Percentiles rank a stretch among this genome's conserved stretches.
These are phyloP conservation scores for Hypocryptadius cinnamomeus DNA, from an alignment of 2,113 vertebrate species.

Conservation along the genomic window DNA sequence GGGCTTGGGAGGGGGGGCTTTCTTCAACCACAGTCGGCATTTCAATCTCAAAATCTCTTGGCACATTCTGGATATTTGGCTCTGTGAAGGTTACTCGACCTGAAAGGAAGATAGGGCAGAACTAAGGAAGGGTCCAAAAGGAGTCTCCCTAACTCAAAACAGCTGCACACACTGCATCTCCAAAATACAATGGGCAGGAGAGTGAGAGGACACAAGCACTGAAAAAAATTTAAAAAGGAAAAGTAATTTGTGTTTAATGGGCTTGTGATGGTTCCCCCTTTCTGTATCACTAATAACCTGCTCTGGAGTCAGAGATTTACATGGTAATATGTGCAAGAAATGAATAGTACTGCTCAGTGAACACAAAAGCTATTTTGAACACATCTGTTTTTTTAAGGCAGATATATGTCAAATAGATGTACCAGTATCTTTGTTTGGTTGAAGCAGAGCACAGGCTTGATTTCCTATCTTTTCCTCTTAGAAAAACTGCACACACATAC, in stretches of 20 bases:
- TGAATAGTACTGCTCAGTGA: background rate
- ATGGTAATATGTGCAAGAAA: background rate
- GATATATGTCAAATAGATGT: background rate
- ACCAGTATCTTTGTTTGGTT: background rate
- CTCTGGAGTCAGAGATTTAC: background rate
- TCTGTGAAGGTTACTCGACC: constrained; percentile 90
- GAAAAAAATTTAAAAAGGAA: background rate
- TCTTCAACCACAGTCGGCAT: constrained; percentile 83
- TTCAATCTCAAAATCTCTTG: constrained; percentile 93
- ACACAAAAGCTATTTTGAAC: background rate
- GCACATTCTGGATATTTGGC: constrained; percentile 96
- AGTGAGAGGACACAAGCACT: rapidly evolving
- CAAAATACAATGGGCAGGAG: background rate
- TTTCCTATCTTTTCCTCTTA: background rate
- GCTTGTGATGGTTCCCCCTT: background rate
- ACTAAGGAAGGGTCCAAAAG: background rate
- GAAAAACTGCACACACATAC: background rate
- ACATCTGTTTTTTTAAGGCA: background rate
- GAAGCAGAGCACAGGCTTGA: background rate
- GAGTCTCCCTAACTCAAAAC: background rate
- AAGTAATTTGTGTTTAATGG: background rate
- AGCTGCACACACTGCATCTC: background rate
- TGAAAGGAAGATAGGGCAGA: constrained; percentile 53
- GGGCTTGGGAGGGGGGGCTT: constrained; percentile 77
- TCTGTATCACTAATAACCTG: background rate